A percentile compares a stretch with the other conserved stretches of the same genome.
These are phyloP conservation scores for Tiliqua scincoides DNA, from an alignment of 2,113 vertebrate genomes.

Conservation along the genomic window DNA sequence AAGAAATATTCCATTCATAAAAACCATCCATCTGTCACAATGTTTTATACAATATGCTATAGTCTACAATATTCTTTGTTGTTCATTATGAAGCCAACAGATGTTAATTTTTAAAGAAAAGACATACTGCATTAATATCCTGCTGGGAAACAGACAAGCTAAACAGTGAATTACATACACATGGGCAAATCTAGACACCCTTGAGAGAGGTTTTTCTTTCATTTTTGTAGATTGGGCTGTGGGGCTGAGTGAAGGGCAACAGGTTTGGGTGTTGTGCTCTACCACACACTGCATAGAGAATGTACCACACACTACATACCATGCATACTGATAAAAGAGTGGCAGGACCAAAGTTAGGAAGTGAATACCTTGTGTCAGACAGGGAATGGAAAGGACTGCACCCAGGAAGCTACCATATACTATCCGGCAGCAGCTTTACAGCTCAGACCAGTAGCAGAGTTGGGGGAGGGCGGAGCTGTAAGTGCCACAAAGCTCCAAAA, in stretches of 20 bases:
- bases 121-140: not conserved
- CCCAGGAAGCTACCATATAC: not conserved
- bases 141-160: not conserved
- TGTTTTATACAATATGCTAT: conserved; percentile 56
- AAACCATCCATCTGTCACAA: conserved; percentile 69
- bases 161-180: not conserved
- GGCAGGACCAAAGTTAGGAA: not conserved
- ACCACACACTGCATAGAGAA: not conserved
- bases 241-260: too few species aligned
- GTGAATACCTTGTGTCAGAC: not conserved
- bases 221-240: not conserved
- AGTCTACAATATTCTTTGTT: conserved; percentile 20
- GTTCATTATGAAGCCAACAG: conserved; percentile 23
- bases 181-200: not conserved
- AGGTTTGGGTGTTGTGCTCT: not conserved
- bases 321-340: not conserved
- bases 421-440: too few species aligned
- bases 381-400: not conserved
- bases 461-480: too few species aligned
- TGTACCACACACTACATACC: not conserved
- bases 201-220: not conserved
- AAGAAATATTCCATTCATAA: conserved; percentile 65
- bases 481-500: too few species aligned
- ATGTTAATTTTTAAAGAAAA: not conserved
- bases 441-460: too few species aligned